Evolutionary conservation across 2,113 vertebrate species (phyloP), one percentile per base, ranked within the genome.

Genomic region (Pantherophis guttatus): DNA sequence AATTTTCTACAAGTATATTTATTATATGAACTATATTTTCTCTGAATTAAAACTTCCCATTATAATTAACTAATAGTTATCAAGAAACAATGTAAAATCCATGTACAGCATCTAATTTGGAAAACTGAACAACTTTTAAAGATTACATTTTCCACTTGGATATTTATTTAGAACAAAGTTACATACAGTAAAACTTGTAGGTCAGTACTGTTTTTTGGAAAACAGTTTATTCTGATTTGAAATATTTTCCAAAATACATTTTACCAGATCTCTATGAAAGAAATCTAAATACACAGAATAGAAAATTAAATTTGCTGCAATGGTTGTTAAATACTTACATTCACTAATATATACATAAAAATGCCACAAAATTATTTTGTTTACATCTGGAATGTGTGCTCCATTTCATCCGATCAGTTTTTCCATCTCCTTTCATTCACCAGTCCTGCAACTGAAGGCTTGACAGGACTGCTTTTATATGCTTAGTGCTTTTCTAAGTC

Each of bases 191-290:
- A 96, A 26, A 91, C 3, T 48, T 94, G 94, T 92, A 93, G 93
- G 75, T 52, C 88, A 15, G 55, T 91, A 91, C 93, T 95, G 94
- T 95, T 97, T 97, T 62, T 97, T 97, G 97, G 96, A 98, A 98
- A 98, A 96, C 39, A 88, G 95, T 98, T 98, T 98, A 98, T 98
- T 98, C 95, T 94, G 96, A 23, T 97, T 97, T 96, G 95, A 97
- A 97, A 97, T 96, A 97, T 97, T 97, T 98, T 98, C 98, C 98
- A 99, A 99, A 99, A 99, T 98, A 98, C 97, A 98, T 98, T 97
- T 98, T 97, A 97, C 97, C 98, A 96, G 96, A 97, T 97, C 97
- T 97, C 98, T 99, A 99, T 97, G 98, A 99, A 99, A 98, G 95
- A 98, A 98, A 98, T 95, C 96, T 95, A 96, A 97, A 95, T 97